These are phyloP conservation scores for Drosophila colorata DNA, from an alignment of 2,888 invertebrate species.

Conservation along the genomic window DNA sequence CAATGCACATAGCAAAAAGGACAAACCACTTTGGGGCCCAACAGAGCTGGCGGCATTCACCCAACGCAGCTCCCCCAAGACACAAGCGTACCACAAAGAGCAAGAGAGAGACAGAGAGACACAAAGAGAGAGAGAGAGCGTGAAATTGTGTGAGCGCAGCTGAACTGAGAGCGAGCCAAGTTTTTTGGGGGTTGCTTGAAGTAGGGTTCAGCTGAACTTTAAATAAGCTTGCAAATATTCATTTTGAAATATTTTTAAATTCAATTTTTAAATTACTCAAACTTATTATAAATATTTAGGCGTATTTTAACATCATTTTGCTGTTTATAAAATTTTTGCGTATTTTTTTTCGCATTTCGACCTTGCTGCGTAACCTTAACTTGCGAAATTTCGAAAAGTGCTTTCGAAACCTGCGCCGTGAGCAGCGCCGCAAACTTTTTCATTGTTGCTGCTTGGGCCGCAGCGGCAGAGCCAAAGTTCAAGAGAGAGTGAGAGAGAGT, in stretches of 20 bases:
- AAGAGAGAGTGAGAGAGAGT: conserved; percentile 3
- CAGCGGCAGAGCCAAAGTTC: conserved; percentile 1
- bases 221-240: background rate
- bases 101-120: conserved; percentile 10
- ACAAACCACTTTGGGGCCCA: conserved; percentile 60
- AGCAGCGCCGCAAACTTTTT: conserved; percentile 9
- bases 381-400: conserved; percentile 33
- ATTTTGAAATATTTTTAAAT: background rate
- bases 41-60: conserved; percentile 32
- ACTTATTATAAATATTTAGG: background rate
- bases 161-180: background rate
- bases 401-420: conserved; percentile 49
- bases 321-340: background rate
- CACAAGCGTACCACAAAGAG: conserved; percentile 11
- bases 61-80: conserved; percentile 19
- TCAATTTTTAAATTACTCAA: too few relatives aligned
- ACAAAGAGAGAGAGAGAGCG: conserved; percentile 13
- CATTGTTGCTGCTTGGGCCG: background rate
- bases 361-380: conserved; percentile 44
- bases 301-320: background rate
- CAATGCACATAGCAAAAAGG: conserved; percentile 68
- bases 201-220: conserved; percentile 23
- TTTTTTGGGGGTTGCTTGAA: conserved; percentile 31
- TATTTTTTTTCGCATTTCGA: conserved; percentile 1
- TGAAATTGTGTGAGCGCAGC: conserved; percentile 17